Percentiles rank a stretch among this genome's conserved stretches.
Evolutionary conservation across 2,113 vertebrate genomes (phyloP).

Genomic region (Bos javanicus): DNA sequence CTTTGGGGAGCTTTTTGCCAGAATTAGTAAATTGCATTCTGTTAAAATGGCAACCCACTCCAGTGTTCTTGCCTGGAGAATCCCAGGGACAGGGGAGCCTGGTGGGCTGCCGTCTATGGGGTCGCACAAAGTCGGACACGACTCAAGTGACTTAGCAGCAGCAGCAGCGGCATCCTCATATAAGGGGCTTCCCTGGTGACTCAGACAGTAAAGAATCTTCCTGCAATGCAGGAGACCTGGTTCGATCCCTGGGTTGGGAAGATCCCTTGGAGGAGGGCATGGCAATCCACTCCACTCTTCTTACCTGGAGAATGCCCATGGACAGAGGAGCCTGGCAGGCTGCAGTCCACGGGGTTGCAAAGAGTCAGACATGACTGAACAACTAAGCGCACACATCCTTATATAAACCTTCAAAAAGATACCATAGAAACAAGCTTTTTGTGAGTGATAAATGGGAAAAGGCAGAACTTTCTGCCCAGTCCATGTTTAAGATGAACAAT

Average conservation of each 20-base stretch:
- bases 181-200: not conserved
- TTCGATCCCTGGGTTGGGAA: not conserved
- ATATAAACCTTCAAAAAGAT: not conserved
- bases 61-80: too few relatives aligned
- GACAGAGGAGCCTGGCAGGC: not conserved
- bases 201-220: not conserved
- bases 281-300: not conserved
- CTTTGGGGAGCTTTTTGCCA: not conserved
- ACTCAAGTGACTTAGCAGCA: too few relatives aligned
- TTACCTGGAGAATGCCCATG: not conserved
- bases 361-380: not conserved
- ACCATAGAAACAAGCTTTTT: not conserved
- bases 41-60: not conserved
- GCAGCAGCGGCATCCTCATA: not conserved
- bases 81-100: too few relatives aligned
- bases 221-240: not conserved
- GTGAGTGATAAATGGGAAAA: not conserved
- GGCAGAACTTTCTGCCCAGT: not conserved
- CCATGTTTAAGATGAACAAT: not conserved
- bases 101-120: too few relatives aligned
- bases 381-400: not conserved
- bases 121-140: too few relatives aligned
- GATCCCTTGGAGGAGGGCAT: not conserved
- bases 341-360: not conserved
- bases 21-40: not conserved